These are phyloP conservation scores for Eulacestoma nigropectus DNA, from an alignment of 2,113 vertebrate species.

Conservation along the genomic window DNA sequence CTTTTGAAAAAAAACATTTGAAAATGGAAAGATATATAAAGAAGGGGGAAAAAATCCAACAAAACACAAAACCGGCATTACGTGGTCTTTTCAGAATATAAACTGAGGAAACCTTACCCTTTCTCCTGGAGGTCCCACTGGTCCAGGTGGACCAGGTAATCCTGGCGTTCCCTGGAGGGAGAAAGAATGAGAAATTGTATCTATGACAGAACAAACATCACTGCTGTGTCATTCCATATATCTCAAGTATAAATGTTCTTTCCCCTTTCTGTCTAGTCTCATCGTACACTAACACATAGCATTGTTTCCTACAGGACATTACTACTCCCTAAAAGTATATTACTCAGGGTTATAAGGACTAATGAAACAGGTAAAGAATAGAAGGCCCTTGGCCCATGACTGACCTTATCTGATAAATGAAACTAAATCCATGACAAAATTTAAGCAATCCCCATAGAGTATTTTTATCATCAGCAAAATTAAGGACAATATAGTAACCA, in stretches of 20 bases:
- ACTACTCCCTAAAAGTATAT: not conserved
- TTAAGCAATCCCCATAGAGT: not conserved
- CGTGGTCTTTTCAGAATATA: not conserved
- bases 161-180: conserved; percentile 83
- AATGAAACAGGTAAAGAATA: not conserved
- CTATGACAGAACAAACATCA: not conserved
- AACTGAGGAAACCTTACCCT: conserved; percentile 76
- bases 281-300: not conserved
- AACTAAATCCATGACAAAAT: not conserved
- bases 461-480: not conserved
- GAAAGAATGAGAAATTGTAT: conserved; percentile 1
- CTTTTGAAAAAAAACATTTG: not conserved
- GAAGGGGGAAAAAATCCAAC: accelerated
- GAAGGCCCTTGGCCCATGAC: not conserved
- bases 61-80: not conserved
- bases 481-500: not conserved
- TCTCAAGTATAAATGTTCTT: not conserved
- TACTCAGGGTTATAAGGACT: not conserved
- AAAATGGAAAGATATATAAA: not conserved
- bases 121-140: conserved; percentile 85
- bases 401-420: not conserved
- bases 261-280: not conserved
- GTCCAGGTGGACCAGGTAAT: conserved; percentile 79
- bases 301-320: not conserved
- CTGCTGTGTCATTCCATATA: not conserved